Base-by-base conservation (phyloP, 2,888 invertebrate genomes). In the Aproaerema taeniolella region DNA sequence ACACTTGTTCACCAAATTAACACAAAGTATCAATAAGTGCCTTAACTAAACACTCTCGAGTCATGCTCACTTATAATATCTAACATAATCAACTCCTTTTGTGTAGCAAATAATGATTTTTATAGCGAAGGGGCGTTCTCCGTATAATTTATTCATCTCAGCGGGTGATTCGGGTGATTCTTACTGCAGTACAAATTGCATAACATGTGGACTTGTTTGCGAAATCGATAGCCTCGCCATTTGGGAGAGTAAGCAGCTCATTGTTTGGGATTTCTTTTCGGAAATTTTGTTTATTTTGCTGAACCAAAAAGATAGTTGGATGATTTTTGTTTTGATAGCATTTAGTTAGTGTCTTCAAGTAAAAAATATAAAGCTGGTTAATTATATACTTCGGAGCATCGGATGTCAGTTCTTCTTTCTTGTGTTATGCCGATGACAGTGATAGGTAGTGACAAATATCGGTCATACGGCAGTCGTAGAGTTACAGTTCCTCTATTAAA, bases 111-210 rank as follows among this genome's bases (percentile, higher is more conserved):
- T 66, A 72, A 75, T 78, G 67, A 74, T 72, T 71, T 65, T 54
- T 58, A 64, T 65, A 63, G 58, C 42, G 54, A 43, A 67, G 74
- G 81, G 82, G 83, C 76, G 81, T 65, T 61, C 58, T 55, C 58
- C 13, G 9, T 59, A 74, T 81, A 75, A 80, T 81, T 73, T 72
- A 77, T 77, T 64, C 72, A 58, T 53, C 78, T 34, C 85, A 81
- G 83, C 81, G 79, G 85, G 85, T 54, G 77, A 57, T 70, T 61
- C 65, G n/a, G n/a, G n/a, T n/a, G n/a, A n/a, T n/a, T n/a, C n/a
- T n/a, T n/a, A n/a, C 67, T 62, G 63, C 61, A 55, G 58, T 67
- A 72, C 83, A 81, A 85, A 85, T 83, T 82, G 77, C 67, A 74
- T 78, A 82, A 85, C 81, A 81, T 82, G 82, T 63, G 54, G 50